Percentiles rank a stretch among this genome's conserved stretches.
Evolutionary conservation across 1,140 invertebrate species (phyloP).

Genomic region (Lordiphosa stackelbergi): DNA sequence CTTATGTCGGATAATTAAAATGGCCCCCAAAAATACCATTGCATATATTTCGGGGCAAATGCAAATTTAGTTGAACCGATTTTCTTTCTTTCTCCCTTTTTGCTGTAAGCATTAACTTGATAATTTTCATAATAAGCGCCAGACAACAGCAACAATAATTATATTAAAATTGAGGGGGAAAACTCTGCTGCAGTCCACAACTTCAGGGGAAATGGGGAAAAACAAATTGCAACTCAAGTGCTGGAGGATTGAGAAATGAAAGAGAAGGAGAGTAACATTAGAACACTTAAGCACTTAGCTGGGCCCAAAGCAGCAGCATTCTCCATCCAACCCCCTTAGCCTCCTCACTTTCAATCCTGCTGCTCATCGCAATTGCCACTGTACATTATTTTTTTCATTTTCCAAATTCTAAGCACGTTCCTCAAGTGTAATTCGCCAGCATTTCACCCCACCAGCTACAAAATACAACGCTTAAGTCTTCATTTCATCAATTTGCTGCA

Average conservation of each 20-base stretch:
- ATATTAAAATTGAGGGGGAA: constrained; percentile 40
- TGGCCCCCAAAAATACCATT: constrained; percentile 31
- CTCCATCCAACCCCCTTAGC: background rate
- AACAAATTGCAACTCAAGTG: constrained; percentile 43
- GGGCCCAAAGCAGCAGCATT: constrained; percentile 16
- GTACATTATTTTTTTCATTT: constrained; percentile 16
- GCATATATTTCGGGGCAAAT: constrained; percentile 32
- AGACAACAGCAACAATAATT: constrained; percentile 60
- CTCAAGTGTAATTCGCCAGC: constrained; percentile 47
- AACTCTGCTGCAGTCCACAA: constrained; percentile 5
- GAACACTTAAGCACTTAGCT: constrained; percentile 69
- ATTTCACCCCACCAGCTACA: constrained; percentile 23
- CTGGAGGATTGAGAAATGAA: constrained; percentile 6
- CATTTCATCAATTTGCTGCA: constrained; percentile 38
- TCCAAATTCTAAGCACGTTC: constrained; percentile 42
- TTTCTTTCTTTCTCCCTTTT: constrained; percentile 25
- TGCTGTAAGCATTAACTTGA: constrained; percentile 41
- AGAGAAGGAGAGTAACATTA: constrained; percentile 50
- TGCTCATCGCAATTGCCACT: constrained; percentile 18
- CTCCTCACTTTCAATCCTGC: constrained; percentile 3
- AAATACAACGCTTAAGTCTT: constrained; percentile 42
- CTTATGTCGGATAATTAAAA: constrained; percentile 60
- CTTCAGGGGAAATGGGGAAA: constrained; percentile 14
- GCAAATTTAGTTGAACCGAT: constrained; percentile 28
- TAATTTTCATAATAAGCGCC: constrained; percentile 61